A percentile compares a stretch with the other conserved stretches of the same genome.
These are phyloP conservation scores for Drosophila maculinotata DNA, from an alignment of 2,888 invertebrate genomes.

Conservation along the genomic window DNA sequence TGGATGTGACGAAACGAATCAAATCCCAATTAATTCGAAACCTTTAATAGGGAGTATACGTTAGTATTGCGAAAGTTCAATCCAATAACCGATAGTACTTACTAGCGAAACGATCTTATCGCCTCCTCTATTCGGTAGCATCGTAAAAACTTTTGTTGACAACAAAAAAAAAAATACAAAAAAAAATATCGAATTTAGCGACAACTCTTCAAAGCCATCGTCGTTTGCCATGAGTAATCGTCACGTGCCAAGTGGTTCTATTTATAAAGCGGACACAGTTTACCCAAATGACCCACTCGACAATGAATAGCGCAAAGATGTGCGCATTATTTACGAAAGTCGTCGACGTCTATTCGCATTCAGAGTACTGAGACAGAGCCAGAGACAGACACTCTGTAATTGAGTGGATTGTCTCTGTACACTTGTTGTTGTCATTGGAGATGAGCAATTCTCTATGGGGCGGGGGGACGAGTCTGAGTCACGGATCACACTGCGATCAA, in stretches of 20 bases:
- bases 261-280: conserved; percentile 62
- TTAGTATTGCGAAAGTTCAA: conserved; percentile 20
- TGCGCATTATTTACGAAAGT: conserved; percentile 33
- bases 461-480: conserved; percentile 7
- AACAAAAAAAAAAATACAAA: conserved; percentile 5
- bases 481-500: conserved; percentile 23
- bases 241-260: conserved; percentile 81
- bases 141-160: conserved; percentile 26
- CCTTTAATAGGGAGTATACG: too few species aligned
- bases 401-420: conserved; percentile 23
- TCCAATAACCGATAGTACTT: conserved; percentile 36
- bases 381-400: conserved; percentile 20
- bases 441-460: conserved; percentile 25
- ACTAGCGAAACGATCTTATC: conserved; percentile 29
- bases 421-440: conserved; percentile 19
- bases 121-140: conserved; percentile 9
- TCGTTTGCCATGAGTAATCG: conserved; percentile 72
- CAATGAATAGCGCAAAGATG: conserved; percentile 25
- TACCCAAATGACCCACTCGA: conserved; percentile 42
- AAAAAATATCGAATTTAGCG: conserved; percentile 5
- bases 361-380: background rate
- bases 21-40: background rate
- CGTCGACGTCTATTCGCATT: conserved; percentile 1
- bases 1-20: conserved; percentile 30
- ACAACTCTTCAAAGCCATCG: conserved; percentile 28